Conservation (phyloP, 2,888 invertebrate genomes). For the Epirrhoe tristata region DNA sequence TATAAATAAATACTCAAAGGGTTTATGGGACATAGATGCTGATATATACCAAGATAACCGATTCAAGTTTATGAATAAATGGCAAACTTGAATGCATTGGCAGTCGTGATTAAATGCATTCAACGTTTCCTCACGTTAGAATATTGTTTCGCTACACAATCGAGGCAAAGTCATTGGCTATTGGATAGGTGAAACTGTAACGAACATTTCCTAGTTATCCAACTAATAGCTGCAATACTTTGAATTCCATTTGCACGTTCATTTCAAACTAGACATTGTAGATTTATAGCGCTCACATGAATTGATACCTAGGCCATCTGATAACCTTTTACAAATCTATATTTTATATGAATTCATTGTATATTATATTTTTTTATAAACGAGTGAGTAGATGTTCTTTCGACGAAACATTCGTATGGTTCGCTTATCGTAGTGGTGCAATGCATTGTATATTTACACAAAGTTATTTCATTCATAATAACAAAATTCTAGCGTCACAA, state of each 20-base stretch:
- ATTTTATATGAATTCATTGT: neutral
- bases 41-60: neutral
- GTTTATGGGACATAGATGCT: neutral
- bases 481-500: no score
- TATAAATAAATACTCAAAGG: no score
- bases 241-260: neutral
- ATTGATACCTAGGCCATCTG: neutral
- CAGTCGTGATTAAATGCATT: neutral
- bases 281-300: no score
- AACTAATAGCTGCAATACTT: slow-evolving; percentile 1
- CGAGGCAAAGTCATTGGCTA: neutral
- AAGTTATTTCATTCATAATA: no score
- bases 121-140: slow-evolving; percentile 3
- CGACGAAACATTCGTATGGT: no score
- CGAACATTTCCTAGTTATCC: neutral
- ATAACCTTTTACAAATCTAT: neutral
- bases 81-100: neutral
- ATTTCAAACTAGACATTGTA: neutral
- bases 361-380: no score
- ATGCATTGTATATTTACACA: no score
- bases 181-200: neutral
- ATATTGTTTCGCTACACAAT: slow-evolving; percentile 1
- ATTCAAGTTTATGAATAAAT: neutral
- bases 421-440: no score
- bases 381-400: no score